These are phyloP conservation scores for Strix aluco DNA, from an alignment of 2,113 vertebrate species.

Conservation along the genomic window DNA sequence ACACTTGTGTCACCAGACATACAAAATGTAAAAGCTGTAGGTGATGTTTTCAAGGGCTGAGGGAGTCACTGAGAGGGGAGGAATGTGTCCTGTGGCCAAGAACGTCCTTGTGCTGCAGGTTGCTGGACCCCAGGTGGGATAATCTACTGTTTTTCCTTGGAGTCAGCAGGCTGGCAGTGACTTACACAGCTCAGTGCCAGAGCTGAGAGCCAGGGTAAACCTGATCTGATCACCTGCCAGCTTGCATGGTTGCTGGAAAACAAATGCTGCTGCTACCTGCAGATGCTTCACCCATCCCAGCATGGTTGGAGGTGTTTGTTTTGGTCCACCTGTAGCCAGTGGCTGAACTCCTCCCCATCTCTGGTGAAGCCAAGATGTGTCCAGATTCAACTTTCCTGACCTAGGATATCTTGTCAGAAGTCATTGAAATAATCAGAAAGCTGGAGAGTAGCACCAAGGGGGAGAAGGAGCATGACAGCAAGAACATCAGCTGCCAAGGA, in stretches of 20 bases:
- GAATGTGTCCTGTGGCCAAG: background rate
- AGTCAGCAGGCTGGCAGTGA: background rate
- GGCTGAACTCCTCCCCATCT: background rate
- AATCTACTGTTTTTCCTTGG: background rate
- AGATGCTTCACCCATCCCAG: background rate
- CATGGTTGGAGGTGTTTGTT: background rate
- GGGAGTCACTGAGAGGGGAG: background rate
- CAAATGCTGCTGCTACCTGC: background rate
- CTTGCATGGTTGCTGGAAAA: background rate
- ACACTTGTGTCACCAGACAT: background rate
- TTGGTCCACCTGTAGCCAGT: background rate
- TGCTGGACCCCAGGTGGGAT: background rate
- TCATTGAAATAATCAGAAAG: background rate
- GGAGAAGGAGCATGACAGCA: background rate
- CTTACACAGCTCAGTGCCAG: background rate
- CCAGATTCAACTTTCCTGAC: background rate
- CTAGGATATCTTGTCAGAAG: background rate
- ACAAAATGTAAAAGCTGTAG: background rate
- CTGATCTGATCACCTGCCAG: background rate
- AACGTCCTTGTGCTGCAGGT: background rate
- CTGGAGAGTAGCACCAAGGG: background rate
- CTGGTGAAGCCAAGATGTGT: background rate
- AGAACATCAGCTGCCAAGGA: background rate
- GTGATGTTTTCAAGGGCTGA: background rate
- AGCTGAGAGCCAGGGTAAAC: background rate